Conservation (phyloP, 35 echinoderm and acorn worm genomes). For the Amphiura filiformis region DNA sequence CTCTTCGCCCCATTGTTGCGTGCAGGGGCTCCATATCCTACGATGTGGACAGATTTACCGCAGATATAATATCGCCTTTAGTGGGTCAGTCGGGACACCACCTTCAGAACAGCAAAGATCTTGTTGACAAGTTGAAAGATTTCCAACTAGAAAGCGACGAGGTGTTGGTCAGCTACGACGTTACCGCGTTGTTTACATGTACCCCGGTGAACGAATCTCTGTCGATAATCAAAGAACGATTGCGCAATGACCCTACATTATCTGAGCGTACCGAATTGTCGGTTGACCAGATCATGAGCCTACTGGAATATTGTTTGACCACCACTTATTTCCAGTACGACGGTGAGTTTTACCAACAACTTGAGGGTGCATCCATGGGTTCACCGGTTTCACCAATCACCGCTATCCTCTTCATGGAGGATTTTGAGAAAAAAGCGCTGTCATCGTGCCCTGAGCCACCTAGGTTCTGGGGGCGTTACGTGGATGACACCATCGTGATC, state of each 20-base stretch:
- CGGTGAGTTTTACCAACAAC: not conserved
- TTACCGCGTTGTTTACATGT: constrained; percentile 22
- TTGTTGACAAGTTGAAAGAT: not conserved
- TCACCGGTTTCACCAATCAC: not conserved
- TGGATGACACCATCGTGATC: constrained; percentile 50
- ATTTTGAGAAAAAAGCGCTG: constrained; percentile 16
- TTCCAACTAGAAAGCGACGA: not conserved
- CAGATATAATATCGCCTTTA: constrained; percentile 13
- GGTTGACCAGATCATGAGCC: constrained; percentile 17
- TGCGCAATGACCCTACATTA: not conserved
- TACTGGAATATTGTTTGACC: constrained; percentile 15
- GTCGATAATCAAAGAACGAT: not conserved
- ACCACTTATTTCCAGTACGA: constrained; percentile 3
- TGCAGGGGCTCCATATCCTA: constrained; percentile 19
- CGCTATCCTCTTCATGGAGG: constrained; percentile 19
- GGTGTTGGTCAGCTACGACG: constrained; percentile 26
- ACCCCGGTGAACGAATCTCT: constrained; percentile 22
- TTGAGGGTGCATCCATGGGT: not conserved
- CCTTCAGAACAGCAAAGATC: constrained; percentile 3
- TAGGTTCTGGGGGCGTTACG: constrained; percentile 38
- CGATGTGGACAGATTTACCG: not conserved
- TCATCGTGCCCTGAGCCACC: constrained; percentile 14
- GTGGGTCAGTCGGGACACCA: constrained; percentile 7
- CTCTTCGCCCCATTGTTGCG: constrained; percentile 24
- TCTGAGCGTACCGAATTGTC: constrained; percentile 10